Conservation (phyloP, 2,888 invertebrate genomes). For the Apotomis capreana region DNA sequence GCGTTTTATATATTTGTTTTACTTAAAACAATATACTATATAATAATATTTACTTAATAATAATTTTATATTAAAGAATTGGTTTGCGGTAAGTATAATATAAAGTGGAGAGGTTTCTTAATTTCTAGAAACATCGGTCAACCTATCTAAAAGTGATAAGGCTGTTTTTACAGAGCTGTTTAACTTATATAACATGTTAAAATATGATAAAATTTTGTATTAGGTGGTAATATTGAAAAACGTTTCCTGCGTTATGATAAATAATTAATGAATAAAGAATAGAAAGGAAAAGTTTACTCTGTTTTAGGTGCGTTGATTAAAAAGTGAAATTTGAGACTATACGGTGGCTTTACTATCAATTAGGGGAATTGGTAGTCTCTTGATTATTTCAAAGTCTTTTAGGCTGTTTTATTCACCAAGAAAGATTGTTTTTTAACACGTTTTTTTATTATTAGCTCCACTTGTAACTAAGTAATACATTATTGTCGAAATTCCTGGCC, state of each 20-base stretch:
- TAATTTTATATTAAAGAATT: too few species aligned
- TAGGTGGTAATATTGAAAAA: conserved; percentile 1
- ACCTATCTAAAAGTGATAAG: not conserved
- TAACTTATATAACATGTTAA: conserved; percentile 12
- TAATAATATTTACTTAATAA: too few species aligned
- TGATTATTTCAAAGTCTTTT: too few species aligned
- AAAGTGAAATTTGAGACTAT: not conserved
- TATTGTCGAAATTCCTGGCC: too few species aligned
- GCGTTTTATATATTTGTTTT: too few species aligned
- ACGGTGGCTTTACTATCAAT: too few species aligned
- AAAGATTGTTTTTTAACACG: too few species aligned
- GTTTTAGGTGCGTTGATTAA: not conserved
- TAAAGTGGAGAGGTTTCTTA: not conserved
- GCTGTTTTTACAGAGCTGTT: not conserved
- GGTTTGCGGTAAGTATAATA: not conserved
- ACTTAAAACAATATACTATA: too few species aligned
- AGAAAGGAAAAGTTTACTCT: not conserved
- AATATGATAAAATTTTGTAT: not conserved
- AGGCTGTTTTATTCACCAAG: too few species aligned
- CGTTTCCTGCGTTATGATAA: not conserved
- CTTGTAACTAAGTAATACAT: too few species aligned
- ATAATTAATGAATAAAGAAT: not conserved
- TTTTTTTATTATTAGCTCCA: too few species aligned
- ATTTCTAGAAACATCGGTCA: not conserved
- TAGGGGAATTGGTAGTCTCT: too few species aligned